A percentile compares a stretch with the other conserved stretches of the same genome.
Conservation (phyloP, 2,888 invertebrate genomes). For the Chironomus tentans region DNA sequence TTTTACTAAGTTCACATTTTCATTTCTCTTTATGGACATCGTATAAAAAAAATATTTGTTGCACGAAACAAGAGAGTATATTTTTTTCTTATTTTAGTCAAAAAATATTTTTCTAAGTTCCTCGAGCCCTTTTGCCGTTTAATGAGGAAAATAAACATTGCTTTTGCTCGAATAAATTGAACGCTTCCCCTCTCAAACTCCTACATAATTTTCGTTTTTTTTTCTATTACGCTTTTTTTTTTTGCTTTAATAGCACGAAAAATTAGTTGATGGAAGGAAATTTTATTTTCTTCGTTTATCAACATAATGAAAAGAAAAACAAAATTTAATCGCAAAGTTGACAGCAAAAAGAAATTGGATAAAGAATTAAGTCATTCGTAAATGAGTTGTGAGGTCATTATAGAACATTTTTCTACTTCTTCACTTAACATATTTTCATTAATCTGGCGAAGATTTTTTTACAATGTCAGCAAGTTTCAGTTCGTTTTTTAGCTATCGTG, state of each 20-base stretch:
- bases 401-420: background rate
- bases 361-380: slow-evolving; percentile 21
- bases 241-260: background rate
- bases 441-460: too few species aligned
- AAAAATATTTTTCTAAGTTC: background rate
- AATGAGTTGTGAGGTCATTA: slow-evolving; percentile 15
- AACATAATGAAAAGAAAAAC: background rate
- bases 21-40: background rate
- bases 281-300: background rate
- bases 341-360: background rate
- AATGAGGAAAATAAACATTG: slow-evolving; percentile 23
- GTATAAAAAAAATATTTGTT: background rate
- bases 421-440: too few species aligned
- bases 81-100: background rate
- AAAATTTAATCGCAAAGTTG: slow-evolving; percentile 9
- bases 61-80: background rate
- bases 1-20: background rate
- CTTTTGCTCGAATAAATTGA: slow-evolving; percentile 13
- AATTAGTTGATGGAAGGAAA: background rate
- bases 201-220: background rate
- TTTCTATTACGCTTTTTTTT: background rate
- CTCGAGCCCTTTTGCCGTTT: background rate
- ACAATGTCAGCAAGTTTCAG: too few species aligned
- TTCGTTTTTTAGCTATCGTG: too few species aligned
- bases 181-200: slow-evolving; percentile 2